Evolutionary conservation across 2,113 vertebrate species (phyloP), one percentile per base, ranked within the genome.

Genomic region (Trogon melanurus): DNA sequence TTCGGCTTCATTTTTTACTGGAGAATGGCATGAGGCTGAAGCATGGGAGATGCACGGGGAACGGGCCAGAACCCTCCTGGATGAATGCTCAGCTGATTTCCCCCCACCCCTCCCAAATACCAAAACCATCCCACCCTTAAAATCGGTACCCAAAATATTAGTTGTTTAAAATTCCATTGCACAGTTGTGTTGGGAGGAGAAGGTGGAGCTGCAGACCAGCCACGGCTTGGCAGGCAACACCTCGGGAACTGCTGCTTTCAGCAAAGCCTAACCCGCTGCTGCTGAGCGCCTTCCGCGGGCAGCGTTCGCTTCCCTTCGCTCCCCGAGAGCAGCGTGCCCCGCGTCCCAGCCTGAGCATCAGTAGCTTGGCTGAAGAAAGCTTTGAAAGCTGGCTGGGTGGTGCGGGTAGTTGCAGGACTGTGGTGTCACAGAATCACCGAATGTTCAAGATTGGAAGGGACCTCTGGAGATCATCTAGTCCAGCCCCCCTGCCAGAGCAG

Each of bases 321-420:
- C n/a, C 50, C 51, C 12, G 0, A 54, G 9, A 76, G 56, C 60
- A 36, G 47, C 0, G 2, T 67, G n/a, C 36, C 58, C 58, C 16
- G 62, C 3, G 10, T 48, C 67, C 7, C 13, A 6, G 12, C 12
- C 70, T 36, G 71, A 22, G 6, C 56, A 47, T 62, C 60, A 50
- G 36, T 20, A 26, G 50, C 6, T 80, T 76, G 60, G 29, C 60
- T 8, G 4, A 54, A 56, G 56, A 61, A 18, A 58, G 5, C 34
- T 54, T 41, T 44, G 58, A 64, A 79, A 66, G 14, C 58, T 76
- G 67, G 11, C 34, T n/a, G 56, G 10, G 15, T 7, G 6, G 25
- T 47, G 7, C 56, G 54, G 41, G 41, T 51, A 56, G 32, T 85
- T 1, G 0, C 15, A 22, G 67, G 29, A n/a, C 12, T 1, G 2